Percentiles rank a stretch among this genome's conserved stretches.
Evolutionary conservation across 2,888 invertebrate genomes (phyloP).

Genomic region (Xestia xanthographa): DNA sequence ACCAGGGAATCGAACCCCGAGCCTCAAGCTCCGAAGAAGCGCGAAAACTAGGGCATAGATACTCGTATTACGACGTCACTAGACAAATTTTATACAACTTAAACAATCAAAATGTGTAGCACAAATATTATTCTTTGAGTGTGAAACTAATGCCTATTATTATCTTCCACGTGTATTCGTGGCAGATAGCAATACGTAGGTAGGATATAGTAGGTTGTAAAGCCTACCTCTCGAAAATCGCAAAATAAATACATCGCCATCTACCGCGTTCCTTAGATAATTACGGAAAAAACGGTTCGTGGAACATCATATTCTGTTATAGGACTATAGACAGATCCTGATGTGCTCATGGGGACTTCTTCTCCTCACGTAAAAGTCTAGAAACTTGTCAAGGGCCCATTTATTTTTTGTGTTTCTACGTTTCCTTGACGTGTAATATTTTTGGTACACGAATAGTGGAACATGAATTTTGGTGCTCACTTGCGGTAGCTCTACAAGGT

Average conservation of each 20-base stretch:
- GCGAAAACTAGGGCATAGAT: not conserved
- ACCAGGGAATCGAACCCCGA: not conserved
- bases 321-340: not conserved
- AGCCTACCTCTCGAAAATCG: not conserved
- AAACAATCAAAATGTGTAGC: not conserved
- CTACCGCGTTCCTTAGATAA: not conserved
- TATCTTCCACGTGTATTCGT: not conserved
- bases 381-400: not conserved
- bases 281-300: conserved; percentile 1
- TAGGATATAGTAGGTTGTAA: too few species aligned
- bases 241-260: conserved; percentile 5
- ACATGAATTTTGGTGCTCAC: not conserved
- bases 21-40: too few species aligned
- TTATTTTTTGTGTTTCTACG: too few species aligned
- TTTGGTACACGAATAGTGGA: too few species aligned
- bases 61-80: not conserved
- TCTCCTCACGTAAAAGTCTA: not conserved
- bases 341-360: not conserved
- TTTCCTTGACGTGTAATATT: too few species aligned
- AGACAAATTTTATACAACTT: not conserved
- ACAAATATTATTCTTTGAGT: not conserved
- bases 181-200: too few species aligned
- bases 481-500: too few species aligned
- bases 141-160: conserved; percentile 6
- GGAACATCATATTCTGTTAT: not conserved